These are phyloP conservation scores for Ricordea florida DNA, from an alignment of 92 coral and sea anemone species.

Conservation along the genomic window DNA sequence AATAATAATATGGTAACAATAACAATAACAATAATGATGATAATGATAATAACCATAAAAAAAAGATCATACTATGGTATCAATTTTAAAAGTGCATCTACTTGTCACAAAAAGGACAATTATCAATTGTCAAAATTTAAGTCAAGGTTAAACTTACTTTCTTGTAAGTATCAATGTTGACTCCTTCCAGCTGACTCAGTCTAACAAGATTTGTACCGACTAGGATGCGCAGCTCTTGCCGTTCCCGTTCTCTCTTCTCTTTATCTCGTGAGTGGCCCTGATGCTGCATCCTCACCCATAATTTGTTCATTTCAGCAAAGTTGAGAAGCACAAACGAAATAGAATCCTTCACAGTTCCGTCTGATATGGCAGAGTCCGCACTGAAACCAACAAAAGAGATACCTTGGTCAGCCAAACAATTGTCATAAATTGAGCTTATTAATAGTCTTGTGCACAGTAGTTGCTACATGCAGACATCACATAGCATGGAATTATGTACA, in stretches of 20 bases:
- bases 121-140: too few species aligned
- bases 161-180: conserved; percentile 72
- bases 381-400: conserved; percentile 25
- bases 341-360: conserved; percentile 92
- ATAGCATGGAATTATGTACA: too few species aligned
- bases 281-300: conserved; percentile 98
- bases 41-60: too few species aligned
- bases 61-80: too few species aligned
- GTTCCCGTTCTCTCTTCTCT: conserved; percentile 89
- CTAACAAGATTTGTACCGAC: conserved; percentile 98
- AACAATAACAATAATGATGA: too few species aligned
- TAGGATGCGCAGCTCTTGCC: conserved; percentile 93
- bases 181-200: conserved; percentile 96
- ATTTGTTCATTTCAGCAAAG: conserved; percentile 98
- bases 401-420: too few species aligned
- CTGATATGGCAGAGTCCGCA: conserved; percentile 49
- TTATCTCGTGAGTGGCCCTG: conserved; percentile 94
- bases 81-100: too few species aligned
- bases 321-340: conserved; percentile 87
- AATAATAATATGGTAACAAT: too few species aligned
- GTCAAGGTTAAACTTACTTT: conserved; percentile 73
- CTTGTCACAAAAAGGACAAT: too few species aligned
- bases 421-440: too few species aligned
- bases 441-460: too few species aligned
- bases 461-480: too few species aligned